A percentile compares a stretch with the other conserved stretches of the same genome.
phyloP scores from a whole-genome alignment of 2,797 vertebrate genomes.

The Chromis chromis region DNA sequence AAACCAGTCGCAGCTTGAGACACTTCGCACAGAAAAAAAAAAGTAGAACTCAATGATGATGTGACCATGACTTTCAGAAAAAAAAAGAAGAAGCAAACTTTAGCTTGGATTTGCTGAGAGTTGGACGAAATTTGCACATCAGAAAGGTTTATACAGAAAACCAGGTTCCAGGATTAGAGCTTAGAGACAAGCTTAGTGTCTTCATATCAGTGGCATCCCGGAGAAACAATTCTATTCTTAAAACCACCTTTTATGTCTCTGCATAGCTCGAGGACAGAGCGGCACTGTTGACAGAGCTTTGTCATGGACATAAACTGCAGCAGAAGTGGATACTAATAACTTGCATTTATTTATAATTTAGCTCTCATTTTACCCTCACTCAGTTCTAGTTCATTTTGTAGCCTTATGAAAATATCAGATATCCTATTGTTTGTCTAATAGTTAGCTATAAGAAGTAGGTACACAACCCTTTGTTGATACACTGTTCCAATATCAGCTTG shows the following conservation, averaged over 20 bases:
- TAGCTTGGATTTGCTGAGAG: constrained; percentile 43
- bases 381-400: neutral
- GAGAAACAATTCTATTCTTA: constrained; percentile 67
- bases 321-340: constrained; percentile 5
- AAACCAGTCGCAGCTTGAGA: constrained; percentile 8
- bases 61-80: neutral
- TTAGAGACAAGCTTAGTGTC: constrained; percentile 58
- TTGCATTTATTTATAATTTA: constrained; percentile 18
- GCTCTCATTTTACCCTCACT: neutral
- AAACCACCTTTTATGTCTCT: constrained; percentile 58
- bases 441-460: neutral
- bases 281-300: constrained; percentile 22
- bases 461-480: neutral
- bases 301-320: constrained; percentile 40
- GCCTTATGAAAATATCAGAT: neutral
- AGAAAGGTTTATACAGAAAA: constrained; percentile 56
- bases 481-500: neutral
- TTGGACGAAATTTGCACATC: constrained; percentile 65
- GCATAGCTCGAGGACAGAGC: constrained; percentile 43
- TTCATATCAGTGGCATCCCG: constrained; percentile 48
- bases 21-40: constrained; percentile 1
- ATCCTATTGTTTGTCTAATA: neutral
- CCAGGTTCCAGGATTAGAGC: constrained; percentile 56
- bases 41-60: constrained; percentile 3
- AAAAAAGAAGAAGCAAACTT: neutral